A percentile compares a stretch with the other conserved stretches of the same genome.
These are phyloP conservation scores for Mormyrus iriodes DNA, from an alignment of 2,113 vertebrate species.

Conservation along the genomic window DNA sequence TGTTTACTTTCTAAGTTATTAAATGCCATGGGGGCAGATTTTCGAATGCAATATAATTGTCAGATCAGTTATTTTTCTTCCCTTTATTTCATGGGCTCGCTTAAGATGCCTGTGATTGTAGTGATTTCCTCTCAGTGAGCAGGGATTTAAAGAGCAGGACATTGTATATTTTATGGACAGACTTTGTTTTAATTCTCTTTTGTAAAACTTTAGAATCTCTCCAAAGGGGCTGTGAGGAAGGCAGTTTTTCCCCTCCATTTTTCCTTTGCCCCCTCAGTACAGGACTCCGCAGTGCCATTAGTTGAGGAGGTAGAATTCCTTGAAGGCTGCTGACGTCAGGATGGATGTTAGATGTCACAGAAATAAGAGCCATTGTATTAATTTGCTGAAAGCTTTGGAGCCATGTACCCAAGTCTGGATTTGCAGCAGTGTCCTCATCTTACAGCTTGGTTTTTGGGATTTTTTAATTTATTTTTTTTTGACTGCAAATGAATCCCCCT, in stretches of 20 bases:
- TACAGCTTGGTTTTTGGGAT: not conserved
- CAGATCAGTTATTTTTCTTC: not conserved
- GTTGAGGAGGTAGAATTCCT: slow-evolving; percentile 8
- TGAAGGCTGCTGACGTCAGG: not conserved
- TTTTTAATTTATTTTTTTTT: not conserved
- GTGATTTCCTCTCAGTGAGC: slow-evolving; percentile 12
- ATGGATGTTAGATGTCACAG: not conserved
- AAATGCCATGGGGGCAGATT: not conserved
- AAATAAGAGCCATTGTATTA: not conserved
- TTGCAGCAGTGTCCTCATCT: not conserved
- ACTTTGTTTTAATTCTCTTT: slow-evolving; percentile 6
- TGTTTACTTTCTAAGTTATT: slow-evolving; percentile 34
- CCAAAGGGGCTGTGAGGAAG: not conserved
- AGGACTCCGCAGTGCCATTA: not conserved
- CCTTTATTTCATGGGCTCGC: slow-evolving; percentile 1
- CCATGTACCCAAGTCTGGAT: not conserved
- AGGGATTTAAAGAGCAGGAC: slow-evolving; percentile 7
- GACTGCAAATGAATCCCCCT: not conserved
- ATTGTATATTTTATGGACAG: not conserved
- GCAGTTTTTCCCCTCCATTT: not conserved
- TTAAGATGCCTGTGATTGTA: slow-evolving; percentile 15
- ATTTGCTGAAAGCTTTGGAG: not conserved
- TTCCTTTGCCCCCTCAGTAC: not conserved
- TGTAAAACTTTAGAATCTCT: not conserved
- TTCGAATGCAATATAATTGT: slow-evolving; percentile 8